Evolutionary conservation across 2,797 vertebrate species (phyloP).

Genomic region (Valencia hispanica): DNA sequence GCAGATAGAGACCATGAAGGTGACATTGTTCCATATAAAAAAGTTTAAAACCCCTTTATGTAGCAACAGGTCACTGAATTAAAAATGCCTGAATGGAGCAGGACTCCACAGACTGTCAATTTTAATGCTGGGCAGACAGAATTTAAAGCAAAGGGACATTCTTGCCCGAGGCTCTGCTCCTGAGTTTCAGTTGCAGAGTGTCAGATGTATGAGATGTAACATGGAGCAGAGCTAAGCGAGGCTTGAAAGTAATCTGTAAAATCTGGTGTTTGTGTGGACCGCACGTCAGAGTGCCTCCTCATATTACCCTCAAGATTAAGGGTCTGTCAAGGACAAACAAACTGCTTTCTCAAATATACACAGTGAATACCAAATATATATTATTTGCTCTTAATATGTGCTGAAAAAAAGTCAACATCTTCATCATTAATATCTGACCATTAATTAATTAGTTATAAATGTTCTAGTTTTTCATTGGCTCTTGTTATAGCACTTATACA

Average conservation of each 20-base stretch:
- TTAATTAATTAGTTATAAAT: not conserved
- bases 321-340: constrained; percentile 35
- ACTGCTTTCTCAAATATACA: not conserved
- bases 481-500: not conserved
- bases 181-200: constrained; percentile 23
- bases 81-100: constrained; percentile 7
- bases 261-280: constrained; percentile 28
- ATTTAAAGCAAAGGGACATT: constrained; percentile 7
- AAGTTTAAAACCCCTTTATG: not conserved
- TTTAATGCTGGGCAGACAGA: constrained; percentile 12
- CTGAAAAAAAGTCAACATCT: not conserved
- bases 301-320: constrained; percentile 23
- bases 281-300: constrained; percentile 32
- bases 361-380: not conserved
- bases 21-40: not conserved
- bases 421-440: not conserved
- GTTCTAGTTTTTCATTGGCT: not conserved
- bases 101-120: constrained; percentile 1
- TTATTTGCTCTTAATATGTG: not conserved
- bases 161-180: constrained; percentile 21
- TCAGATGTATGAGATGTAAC: constrained; percentile 18
- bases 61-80: constrained; percentile 15
- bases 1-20: not conserved
- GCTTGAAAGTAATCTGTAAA: constrained; percentile 41
- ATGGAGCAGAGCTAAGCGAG: constrained; percentile 12